phyloP scores from a whole-genome alignment of 2,888 invertebrate genomes.

The Eupeodes latifasciatus region DNA sequence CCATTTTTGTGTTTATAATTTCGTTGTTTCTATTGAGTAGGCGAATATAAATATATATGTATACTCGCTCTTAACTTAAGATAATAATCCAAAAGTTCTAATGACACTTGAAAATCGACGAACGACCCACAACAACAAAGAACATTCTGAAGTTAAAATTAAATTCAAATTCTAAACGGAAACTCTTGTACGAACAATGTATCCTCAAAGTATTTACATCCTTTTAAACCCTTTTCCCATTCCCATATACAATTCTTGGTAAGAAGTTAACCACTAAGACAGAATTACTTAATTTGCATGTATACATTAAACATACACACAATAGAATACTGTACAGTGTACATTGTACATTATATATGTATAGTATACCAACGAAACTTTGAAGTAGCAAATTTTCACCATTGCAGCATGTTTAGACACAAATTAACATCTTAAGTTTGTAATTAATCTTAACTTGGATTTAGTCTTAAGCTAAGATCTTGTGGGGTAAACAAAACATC shows the following conservation, averaged over 20 bases:
- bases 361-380: not conserved
- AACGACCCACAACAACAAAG: not conserved
- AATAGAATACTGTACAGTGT: not conserved
- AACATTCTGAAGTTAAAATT: not conserved
- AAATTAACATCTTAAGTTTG: constrained; percentile 79
- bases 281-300: constrained; percentile 71
- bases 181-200: not conserved
- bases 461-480: constrained; percentile 75
- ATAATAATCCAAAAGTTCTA: constrained; percentile 33
- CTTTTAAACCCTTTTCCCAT: too few relatives aligned
- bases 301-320: not conserved
- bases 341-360: not conserved
- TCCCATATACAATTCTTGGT: not conserved
- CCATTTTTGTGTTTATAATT: not conserved
- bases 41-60: not conserved
- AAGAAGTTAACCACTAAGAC: constrained; percentile 54
- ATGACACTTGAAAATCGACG: constrained; percentile 21
- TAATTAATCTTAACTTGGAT: constrained; percentile 79
- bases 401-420: constrained; percentile 77
- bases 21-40: not conserved
- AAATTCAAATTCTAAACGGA: constrained; percentile 22
- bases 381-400: constrained; percentile 65
- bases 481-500: constrained; percentile 46
- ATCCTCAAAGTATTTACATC: constrained; percentile 6
- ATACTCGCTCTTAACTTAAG: not conserved